Percentiles rank a stretch among this genome's conserved stretches.
Conservation (phyloP, 2,797 vertebrate genomes). For the Meda fulgida region DNA sequence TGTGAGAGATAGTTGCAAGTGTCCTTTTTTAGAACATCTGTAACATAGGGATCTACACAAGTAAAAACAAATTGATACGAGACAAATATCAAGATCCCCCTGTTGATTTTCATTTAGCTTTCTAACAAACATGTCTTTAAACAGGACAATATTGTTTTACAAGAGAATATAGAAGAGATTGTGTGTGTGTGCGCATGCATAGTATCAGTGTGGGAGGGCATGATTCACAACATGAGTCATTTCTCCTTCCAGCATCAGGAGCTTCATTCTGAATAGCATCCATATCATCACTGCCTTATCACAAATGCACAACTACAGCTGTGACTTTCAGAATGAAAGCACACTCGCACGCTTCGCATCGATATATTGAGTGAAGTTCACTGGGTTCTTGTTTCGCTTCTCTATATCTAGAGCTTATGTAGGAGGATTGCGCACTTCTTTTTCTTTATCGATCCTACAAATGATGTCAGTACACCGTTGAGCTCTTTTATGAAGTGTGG, state of each 20-base stretch:
- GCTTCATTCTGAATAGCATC: slow-evolving; percentile 59
- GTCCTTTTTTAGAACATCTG: no score
- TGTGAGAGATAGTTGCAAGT: not conserved
- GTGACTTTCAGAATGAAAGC: slow-evolving; percentile 49
- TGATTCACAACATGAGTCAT: slow-evolving; percentile 81
- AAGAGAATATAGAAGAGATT: slow-evolving; percentile 14
- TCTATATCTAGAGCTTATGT: slow-evolving; percentile 47
- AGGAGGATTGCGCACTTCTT: slow-evolving; percentile 43
- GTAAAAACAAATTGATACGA: not conserved
- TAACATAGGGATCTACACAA: not conserved
- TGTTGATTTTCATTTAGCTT: not conserved
- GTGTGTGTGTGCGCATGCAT: slow-evolving; percentile 53
- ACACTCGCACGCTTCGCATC: slow-evolving; percentile 9
- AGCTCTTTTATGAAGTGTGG: slow-evolving; percentile 7
- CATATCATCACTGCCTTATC: slow-evolving; percentile 18
- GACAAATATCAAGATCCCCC: not conserved
- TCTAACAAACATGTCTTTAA: slow-evolving; percentile 19
- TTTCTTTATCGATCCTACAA: slow-evolving; percentile 38
- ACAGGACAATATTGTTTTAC: not conserved
- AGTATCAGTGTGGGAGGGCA: slow-evolving; percentile 69
- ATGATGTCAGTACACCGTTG: slow-evolving; percentile 22
- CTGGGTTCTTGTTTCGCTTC: slow-evolving; percentile 51
- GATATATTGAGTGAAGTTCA: slow-evolving; percentile 38
- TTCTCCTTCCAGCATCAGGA: slow-evolving; percentile 66
- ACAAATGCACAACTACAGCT: slow-evolving; percentile 63